Conservation (phyloP, 2,113 vertebrate genomes). For the Choloepus hoffmanni region DNA sequence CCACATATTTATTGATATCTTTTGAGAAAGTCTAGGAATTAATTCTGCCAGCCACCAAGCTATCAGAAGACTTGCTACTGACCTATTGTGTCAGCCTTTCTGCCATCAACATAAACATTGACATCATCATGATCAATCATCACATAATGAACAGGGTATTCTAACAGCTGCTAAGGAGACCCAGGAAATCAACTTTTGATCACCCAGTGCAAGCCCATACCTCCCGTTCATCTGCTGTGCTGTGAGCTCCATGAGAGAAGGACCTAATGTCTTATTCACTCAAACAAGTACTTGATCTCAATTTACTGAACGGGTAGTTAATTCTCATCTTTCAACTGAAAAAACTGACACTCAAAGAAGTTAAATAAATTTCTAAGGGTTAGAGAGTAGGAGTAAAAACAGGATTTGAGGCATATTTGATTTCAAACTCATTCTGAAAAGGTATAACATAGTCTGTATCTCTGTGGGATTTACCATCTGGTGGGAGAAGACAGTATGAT, state of each 20-base stretch:
- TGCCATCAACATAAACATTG: neutral
- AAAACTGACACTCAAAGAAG: neutral
- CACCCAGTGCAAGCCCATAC: neutral
- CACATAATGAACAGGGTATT: neutral
- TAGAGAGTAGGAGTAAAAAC: neutral
- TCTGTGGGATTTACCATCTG: neutral
- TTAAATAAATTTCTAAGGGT: constrained; percentile 7
- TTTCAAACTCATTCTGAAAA: constrained; percentile 8
- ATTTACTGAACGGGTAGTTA: neutral
- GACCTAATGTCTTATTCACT: neutral
- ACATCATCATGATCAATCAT: neutral
- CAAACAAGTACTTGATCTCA: neutral
- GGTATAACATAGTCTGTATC: neutral
- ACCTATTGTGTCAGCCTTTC: neutral
- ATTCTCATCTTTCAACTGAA: neutral
- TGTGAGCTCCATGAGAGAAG: neutral
- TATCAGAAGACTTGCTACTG: neutral
- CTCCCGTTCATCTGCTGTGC: neutral
- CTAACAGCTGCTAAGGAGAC: neutral
- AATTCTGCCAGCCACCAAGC: neutral
- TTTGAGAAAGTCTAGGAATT: neutral
- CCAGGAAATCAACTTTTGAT: neutral
- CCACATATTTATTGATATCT: neutral
- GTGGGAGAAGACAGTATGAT: neutral
- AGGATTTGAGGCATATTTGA: neutral